These are phyloP conservation scores for Chlorospingus semifuscus DNA, from an alignment of 2,797 vertebrate species.

Conservation along the genomic window DNA sequence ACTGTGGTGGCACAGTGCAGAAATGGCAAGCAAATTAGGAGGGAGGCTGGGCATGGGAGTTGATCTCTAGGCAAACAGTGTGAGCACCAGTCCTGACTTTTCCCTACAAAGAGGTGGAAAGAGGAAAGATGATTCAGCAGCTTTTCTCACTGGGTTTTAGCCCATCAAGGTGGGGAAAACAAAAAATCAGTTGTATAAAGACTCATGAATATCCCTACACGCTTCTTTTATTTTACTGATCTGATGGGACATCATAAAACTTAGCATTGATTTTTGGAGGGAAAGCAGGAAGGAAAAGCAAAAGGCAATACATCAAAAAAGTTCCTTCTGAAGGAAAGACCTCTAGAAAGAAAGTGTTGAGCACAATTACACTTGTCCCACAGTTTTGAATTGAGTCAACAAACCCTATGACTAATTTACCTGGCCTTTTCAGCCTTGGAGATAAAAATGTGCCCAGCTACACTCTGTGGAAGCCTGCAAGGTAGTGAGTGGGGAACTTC, in stretches of 20 bases:
- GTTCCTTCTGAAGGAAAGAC: background rate
- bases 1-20: background rate
- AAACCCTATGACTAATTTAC: background rate
- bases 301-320: background rate
- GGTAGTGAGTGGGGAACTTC: background rate
- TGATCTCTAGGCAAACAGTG: background rate
- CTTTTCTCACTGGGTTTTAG: background rate
- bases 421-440: background rate
- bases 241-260: background rate
- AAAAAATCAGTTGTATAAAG: background rate
- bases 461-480: background rate
- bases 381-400: background rate
- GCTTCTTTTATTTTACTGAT: background rate
- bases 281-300: background rate
- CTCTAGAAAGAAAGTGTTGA: background rate
- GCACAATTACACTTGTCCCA: background rate
- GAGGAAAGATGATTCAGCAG: background rate
- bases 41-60: background rate
- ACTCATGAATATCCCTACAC: background rate
- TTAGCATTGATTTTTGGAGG: background rate
- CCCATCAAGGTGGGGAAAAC: background rate
- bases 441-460: background rate
- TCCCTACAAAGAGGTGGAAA: background rate
- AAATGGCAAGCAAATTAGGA: background rate
- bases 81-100: background rate